These are phyloP conservation scores for Aleiodes alternator DNA, from an alignment of 2,888 invertebrate genomes.

Conservation along the genomic window DNA sequence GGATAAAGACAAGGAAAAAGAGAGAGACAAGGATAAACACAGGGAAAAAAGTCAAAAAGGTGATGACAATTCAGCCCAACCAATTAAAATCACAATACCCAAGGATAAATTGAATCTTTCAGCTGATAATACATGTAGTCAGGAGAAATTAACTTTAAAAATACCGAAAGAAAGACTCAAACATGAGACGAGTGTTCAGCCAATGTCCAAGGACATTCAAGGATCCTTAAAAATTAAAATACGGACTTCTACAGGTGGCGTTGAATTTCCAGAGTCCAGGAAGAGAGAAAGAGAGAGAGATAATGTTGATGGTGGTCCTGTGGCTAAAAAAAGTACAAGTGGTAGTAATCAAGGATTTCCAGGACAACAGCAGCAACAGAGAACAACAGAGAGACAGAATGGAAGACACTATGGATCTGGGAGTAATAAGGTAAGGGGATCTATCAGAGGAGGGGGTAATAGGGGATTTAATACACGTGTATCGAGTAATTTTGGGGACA, in stretches of 20 bases:
- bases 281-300: slow-evolving; percentile 43
- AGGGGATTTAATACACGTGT: slow-evolving; percentile 65
- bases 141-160: slow-evolving; percentile 78
- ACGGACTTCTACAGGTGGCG: slow-evolving; percentile 77
- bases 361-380: slow-evolving; percentile 57
- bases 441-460: slow-evolving; percentile 64
- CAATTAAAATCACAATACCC: slow-evolving; percentile 79
- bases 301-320: slow-evolving; percentile 61
- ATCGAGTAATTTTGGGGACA: slow-evolving; percentile 50
- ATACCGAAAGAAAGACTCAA: slow-evolving; percentile 87
- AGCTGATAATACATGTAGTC: slow-evolving; percentile 61
- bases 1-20: slow-evolving; percentile 81
- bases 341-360: slow-evolving; percentile 5
- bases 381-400: slow-evolving; percentile 70
- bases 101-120: slow-evolving; percentile 78
- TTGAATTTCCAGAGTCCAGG: slow-evolving; percentile 49
- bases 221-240: slow-evolving; percentile 85
- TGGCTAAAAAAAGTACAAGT: slow-evolving; percentile 55
- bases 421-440: slow-evolving; percentile 75
- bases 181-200: slow-evolving; percentile 41
- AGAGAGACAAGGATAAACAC: slow-evolving; percentile 63
- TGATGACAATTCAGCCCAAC: slow-evolving; percentile 78
- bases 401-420: slow-evolving; percentile 70
- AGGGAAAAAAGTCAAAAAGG: slow-evolving; percentile 81
- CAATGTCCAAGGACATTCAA: slow-evolving; percentile 68